Evolutionary conservation across 2,888 invertebrate species (phyloP), one percentile per base, ranked within the genome.

Genomic region (Chrysina gloriosa): DNA sequence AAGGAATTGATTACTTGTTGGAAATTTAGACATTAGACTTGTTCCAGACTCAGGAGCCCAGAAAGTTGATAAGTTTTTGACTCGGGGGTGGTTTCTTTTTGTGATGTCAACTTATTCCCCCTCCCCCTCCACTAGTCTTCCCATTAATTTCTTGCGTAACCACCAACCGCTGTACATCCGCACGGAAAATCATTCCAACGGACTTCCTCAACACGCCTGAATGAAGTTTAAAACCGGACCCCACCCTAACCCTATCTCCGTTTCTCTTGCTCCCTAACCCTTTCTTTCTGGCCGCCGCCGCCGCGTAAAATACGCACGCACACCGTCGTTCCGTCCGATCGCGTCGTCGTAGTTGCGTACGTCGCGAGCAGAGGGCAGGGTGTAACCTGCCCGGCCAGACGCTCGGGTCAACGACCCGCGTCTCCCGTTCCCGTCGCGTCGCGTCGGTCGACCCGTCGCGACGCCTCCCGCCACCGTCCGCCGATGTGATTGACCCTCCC

Each of bases 311-410:
- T 45, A 36, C 36, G 36, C 36, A 36, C n/a, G n/a, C n/a, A n/a
- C 31, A 31, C 31, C 7, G 36, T 31, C 67, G 67, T 71, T 72
- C 67, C 72, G 34, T 39, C 36, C 25, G 50, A 4, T 7, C 21
- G 50, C 23, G 39, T 34, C 65, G 65, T 14, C 19, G 65, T 39
- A 29, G 65, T 16, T 19, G 58, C 29, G n/a, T n/a, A n/a, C n/a
- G n/a, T n/a, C n/a, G n/a, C n/a, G n/a, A n/a, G n/a, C n/a, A n/a
- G n/a, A n/a, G n/a, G n/a, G n/a, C n/a, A n/a, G n/a, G n/a, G n/a
- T n/a, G n/a, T n/a, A n/a, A n/a, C 75, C 74, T 72, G 69, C 74
- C 73, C 72, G 71, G 74, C 74, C 73, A 75, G 75, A 75, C 75
- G 74, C 71, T 70, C 69, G 71, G 75, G 75, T 75, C 75, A 73